Conservation (phyloP, 2,797 vertebrate species). For the Typhlichthys eigenmanni region DNA sequence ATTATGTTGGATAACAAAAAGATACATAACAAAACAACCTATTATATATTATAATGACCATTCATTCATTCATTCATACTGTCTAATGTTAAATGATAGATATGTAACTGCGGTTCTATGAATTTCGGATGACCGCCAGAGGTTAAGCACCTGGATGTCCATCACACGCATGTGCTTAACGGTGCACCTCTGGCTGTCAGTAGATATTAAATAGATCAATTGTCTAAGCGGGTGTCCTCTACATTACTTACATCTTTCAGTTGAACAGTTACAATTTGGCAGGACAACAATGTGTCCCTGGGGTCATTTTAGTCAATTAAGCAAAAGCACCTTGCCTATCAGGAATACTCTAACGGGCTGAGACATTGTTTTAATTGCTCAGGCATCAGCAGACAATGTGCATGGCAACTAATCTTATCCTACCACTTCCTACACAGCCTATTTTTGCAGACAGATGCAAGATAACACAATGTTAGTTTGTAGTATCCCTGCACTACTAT, state of each 20-base stretch:
- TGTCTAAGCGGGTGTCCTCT: no score
- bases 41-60: no score
- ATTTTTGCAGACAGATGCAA: constrained; percentile 53
- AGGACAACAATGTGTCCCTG: constrained; percentile 35
- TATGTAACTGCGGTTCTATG: neutral
- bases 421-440: constrained; percentile 45
- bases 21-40: neutral
- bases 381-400: constrained; percentile 56
- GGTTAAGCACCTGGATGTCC: no score
- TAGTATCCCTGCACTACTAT: constrained; percentile 19
- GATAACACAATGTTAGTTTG: constrained; percentile 35
- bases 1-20: neutral
- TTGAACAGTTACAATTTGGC: constrained; percentile 12
- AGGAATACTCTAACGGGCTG: constrained; percentile 43
- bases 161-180: no score
- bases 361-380: constrained; percentile 46
- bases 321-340: constrained; percentile 40
- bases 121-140: no score
- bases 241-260: no score
- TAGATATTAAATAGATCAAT: no score
- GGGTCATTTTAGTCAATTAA: constrained; percentile 40
- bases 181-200: no score
- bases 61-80: no score
- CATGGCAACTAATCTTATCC: constrained; percentile 61
- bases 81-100: no score